A percentile compares a stretch with the other conserved stretches of the same genome.
Conservation (phyloP, 2,888 invertebrate genomes). For the Stenotaenia linearis region DNA sequence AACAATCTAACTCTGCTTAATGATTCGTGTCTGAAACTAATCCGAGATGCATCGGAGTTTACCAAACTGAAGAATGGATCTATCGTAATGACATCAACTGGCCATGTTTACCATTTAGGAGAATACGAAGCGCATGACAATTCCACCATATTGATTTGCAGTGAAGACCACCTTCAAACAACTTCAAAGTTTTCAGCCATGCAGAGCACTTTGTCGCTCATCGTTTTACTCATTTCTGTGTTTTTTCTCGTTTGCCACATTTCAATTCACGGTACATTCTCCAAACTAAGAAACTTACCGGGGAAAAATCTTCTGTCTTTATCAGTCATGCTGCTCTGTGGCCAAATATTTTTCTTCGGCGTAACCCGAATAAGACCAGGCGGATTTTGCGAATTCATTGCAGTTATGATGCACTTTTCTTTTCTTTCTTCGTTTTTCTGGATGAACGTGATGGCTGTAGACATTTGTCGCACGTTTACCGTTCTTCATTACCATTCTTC, state of each 20-base stretch:
- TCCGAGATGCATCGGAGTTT: not conserved
- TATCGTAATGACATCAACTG: not conserved
- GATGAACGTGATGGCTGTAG: conserved; percentile 51
- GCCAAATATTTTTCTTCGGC: conserved; percentile 45
- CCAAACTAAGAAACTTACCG: conserved; percentile 47
- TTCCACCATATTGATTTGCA: not conserved
- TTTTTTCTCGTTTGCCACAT: conserved; percentile 45
- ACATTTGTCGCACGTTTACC: conserved; percentile 49
- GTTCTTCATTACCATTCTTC: conserved; percentile 24
- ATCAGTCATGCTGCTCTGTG: conserved; percentile 45
- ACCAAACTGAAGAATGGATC: not conserved
- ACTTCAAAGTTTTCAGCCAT: conserved; percentile 38
- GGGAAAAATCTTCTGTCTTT: conserved; percentile 48
- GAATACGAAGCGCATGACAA: not conserved
- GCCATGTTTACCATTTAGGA: not conserved
- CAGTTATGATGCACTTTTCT: conserved; percentile 47
- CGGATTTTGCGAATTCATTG: conserved; percentile 41
- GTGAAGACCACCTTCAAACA: not conserved
- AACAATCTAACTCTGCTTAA: not conserved
- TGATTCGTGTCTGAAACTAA: not conserved
- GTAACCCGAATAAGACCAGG: conserved; percentile 32
- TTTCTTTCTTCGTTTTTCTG: conserved; percentile 50
- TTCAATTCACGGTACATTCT: conserved; percentile 43
- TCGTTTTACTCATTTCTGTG: conserved; percentile 45
- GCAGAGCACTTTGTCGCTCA: conserved; percentile 43